phyloP scores from a whole-genome alignment of 2,888 invertebrate species.

The Stenoptilia bipunctidactyla region DNA sequence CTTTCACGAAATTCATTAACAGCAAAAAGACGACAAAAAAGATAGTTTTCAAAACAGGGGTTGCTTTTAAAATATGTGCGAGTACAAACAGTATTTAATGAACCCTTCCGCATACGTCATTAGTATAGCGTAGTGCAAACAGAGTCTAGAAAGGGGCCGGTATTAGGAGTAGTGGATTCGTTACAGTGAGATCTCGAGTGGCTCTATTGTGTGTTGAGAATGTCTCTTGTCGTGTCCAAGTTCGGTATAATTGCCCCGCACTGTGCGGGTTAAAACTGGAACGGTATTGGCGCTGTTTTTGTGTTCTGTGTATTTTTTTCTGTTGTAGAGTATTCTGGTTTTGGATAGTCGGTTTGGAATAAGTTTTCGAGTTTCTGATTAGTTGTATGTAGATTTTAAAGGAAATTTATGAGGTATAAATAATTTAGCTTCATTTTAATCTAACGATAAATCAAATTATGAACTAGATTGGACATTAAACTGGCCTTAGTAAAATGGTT shows the following conservation, averaged over 20 bases:
- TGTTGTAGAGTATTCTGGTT: no score
- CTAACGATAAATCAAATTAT: no score
- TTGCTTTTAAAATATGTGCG: background rate
- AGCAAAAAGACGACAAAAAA: background rate
- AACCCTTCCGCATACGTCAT: constrained; percentile 4
- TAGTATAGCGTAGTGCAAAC: constrained; percentile 47
- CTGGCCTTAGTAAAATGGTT: no score
- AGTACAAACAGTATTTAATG: background rate
- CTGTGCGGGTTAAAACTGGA: background rate
- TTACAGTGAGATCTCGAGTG: constrained; percentile 63
- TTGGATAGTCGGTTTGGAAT: no score
- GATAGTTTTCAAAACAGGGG: background rate
- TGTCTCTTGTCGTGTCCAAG: constrained; percentile 64
- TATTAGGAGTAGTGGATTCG: constrained; percentile 52
- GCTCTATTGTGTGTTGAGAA: constrained; percentile 61
- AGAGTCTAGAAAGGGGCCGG: constrained; percentile 35
- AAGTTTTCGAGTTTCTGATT: no score
- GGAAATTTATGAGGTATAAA: no score
- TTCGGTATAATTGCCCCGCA: constrained; percentile 62
- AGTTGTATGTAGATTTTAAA: no score
- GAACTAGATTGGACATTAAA: no score
- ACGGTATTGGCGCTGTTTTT: background rate
- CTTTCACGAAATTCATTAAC: background rate
- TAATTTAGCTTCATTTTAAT: no score
- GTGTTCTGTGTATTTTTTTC: no score